Conservation (phyloP, 2,113 vertebrate species). For the Hassar affinis region DNA sequence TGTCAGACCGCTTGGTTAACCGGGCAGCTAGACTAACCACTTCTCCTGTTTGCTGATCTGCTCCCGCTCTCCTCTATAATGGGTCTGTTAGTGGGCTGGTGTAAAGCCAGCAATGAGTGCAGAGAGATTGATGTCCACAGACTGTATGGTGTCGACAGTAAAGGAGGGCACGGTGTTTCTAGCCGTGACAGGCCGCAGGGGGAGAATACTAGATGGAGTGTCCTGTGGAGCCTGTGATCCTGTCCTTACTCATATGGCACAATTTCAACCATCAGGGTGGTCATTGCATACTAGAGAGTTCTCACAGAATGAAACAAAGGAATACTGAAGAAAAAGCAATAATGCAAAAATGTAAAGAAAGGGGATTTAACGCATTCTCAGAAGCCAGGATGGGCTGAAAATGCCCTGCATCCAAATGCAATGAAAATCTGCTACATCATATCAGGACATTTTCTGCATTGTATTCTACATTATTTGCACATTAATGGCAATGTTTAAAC, state of each 20-base stretch:
- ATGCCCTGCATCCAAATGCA: constrained; percentile 10
- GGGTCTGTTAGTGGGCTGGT: constrained; percentile 45
- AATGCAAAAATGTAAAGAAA: neutral
- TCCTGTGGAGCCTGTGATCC: neutral
- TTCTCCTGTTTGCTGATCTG: constrained; percentile 29
- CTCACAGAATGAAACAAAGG: neutral
- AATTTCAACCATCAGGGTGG: constrained; percentile 22
- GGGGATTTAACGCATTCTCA: constrained; percentile 4
- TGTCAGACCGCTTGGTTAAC: constrained; percentile 4
- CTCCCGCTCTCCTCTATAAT: constrained; percentile 24
- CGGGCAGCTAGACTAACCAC: constrained; percentile 2
- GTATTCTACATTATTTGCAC: constrained; percentile 19
- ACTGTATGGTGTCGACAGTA: constrained; percentile 30
- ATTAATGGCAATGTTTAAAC: constrained; percentile 22
- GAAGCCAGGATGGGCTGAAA: neutral
- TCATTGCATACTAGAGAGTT: constrained; percentile 12
- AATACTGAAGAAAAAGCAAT: neutral
- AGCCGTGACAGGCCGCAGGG: constrained; percentile 7
- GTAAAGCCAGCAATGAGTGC: constrained; percentile 26
- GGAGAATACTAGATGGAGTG: constrained; percentile 30
- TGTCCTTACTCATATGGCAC: constrained; percentile 15
- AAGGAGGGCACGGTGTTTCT: constrained; percentile 27
- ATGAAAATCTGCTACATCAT: constrained; percentile 2
- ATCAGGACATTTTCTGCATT: constrained; percentile 15
- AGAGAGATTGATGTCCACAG: constrained; percentile 37